Evolutionary conservation across 2,113 vertebrate genomes (phyloP), one percentile per base, ranked within the genome.

Genomic region (Thamnaconus septentrionalis): DNA sequence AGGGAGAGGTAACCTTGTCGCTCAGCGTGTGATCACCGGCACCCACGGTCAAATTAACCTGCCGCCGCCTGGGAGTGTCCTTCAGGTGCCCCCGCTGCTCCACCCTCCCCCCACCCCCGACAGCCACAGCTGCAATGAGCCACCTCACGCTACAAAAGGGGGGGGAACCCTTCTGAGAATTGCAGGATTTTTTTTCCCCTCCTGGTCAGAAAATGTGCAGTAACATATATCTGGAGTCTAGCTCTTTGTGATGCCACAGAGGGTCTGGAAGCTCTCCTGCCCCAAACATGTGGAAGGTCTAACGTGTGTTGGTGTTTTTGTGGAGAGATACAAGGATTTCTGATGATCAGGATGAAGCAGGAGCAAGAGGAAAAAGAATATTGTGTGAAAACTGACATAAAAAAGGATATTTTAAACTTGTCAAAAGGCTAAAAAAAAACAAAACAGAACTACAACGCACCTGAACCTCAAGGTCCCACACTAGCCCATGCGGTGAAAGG

Each of bases 1-100:
- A 69, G 73, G 84, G 80, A 4, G 92, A 91, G 90, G 88, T 95
- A 94, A 96, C 94, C 95, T 94, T 94, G 94, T 93, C 92, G 93
- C 93, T 94, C 91, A 93, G 89, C 57, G 87, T 87, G 76, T 84
- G 82, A 79, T 84, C 75, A 49, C 63, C 46, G 66, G 64, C 56
- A 67, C 78, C 77, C 61, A 55, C 8, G 61, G 84, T 92, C 93
- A 93, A 92, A 96, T 89, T 95, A 94, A 89, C 90, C 57, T 31
- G 58, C 77, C 79, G 81, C 74, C 85, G 52, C 63, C 80, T 73
- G 11, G 46, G 43, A 54, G 74, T 74, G 95, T 94, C 96, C 96
- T 98, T 98, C 94, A 95, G 92, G 90, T 88, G 78, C 1, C 46
- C 53, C 53, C 79, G 80, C 44, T 70, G 81, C 89, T 76, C 8